phyloP scores from a whole-genome alignment of 2,113 vertebrate genomes.

The Haplochromis burtoni region DNA sequence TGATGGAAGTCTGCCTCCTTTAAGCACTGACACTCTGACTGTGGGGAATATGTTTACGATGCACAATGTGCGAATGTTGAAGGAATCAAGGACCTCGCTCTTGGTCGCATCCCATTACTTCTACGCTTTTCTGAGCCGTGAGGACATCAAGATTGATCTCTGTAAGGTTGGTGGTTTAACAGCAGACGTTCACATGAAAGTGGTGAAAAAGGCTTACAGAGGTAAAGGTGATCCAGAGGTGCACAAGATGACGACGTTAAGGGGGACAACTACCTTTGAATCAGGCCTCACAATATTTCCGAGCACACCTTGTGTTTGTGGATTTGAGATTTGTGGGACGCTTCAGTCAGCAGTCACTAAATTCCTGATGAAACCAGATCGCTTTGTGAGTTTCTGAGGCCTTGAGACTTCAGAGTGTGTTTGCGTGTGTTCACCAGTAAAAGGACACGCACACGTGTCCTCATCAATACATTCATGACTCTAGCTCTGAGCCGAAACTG shows the following conservation, averaged over 20 bases:
- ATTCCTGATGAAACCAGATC: not conserved
- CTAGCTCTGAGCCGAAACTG: constrained; percentile 9
- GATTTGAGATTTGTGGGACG: not conserved
- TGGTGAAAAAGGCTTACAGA: not conserved
- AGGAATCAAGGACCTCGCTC: not conserved
- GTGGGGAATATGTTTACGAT: not conserved
- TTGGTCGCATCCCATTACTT: not conserved
- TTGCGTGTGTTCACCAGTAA: not conserved
- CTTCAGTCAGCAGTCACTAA: not conserved
- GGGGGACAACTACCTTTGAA: not conserved
- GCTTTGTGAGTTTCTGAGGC: not conserved
- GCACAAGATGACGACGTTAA: not conserved
- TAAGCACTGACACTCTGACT: not conserved
- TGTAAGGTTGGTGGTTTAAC: not conserved
- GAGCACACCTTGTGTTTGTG: not conserved
- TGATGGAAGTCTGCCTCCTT: not conserved
- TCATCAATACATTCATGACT: not conserved
- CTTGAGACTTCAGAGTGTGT: not conserved
- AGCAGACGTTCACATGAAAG: not conserved
- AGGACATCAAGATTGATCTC: not conserved
- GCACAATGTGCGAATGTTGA: not conserved
- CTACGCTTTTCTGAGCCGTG: not conserved
- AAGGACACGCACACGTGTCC: not conserved
- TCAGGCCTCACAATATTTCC: not conserved
- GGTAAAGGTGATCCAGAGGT: not conserved